Conservation (phyloP, 2,113 vertebrate genomes). For the Sigmodon hispidus region DNA sequence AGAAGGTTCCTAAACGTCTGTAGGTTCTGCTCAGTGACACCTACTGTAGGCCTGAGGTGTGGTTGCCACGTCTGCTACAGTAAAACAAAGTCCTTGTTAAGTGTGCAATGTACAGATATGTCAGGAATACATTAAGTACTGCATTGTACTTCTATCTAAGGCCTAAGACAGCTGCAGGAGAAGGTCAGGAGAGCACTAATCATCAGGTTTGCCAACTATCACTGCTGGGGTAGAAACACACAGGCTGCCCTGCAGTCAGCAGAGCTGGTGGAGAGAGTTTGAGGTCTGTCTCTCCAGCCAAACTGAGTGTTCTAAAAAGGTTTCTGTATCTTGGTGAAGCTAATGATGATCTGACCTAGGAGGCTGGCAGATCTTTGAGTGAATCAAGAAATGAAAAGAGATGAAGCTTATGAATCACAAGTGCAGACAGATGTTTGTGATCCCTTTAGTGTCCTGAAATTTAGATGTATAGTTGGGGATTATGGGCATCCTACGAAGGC, state of each 20-base stretch:
- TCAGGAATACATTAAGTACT: not conserved
- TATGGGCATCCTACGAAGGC: not conserved
- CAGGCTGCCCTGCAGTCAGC: too few relatives aligned
- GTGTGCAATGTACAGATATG: not conserved
- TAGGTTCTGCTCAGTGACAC: not conserved
- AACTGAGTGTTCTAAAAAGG: not conserved
- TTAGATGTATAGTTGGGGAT: not conserved
- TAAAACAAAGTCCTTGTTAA: not conserved
- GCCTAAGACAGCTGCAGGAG: not conserved
- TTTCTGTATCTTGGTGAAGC: not conserved
- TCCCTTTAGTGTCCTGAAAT: not conserved
- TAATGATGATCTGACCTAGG: not conserved
- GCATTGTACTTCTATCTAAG: not conserved
- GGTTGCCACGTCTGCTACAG: accelerated
- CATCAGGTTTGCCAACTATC: accelerated
- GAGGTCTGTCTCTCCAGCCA: not conserved
- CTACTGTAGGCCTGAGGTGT: not conserved
- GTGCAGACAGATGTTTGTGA: not conserved
- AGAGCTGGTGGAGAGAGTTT: not conserved
- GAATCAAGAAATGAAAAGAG: not conserved
- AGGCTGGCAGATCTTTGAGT: not conserved
- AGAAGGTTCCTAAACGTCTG: not conserved
- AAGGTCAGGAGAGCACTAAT: not conserved
- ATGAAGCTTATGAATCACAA: not conserved
- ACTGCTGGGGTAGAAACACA: not conserved